Conservation (phyloP, 2,113 vertebrate species). For the Catharus fuscescens region DNA sequence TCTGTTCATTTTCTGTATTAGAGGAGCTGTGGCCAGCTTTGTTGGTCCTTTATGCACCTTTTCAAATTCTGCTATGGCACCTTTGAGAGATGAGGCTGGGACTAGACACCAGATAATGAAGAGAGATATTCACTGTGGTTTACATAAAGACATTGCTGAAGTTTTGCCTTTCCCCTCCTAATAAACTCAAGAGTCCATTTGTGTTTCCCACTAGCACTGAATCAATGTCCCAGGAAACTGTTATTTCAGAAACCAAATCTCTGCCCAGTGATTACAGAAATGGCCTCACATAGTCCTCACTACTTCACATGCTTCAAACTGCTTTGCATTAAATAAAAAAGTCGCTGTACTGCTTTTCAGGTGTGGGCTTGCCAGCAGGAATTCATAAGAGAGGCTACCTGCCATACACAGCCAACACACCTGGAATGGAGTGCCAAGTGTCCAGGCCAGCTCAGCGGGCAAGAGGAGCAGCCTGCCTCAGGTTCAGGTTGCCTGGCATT, state of each 20-base stretch:
- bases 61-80: background rate
- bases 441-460: background rate
- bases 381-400: background rate
- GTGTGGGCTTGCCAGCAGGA: background rate
- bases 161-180: background rate
- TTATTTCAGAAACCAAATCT: background rate
- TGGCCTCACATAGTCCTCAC: accelerated
- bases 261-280: background rate
- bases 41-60: background rate
- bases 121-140: background rate
- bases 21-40: background rate
- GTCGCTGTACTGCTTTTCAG: background rate
- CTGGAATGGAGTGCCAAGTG: background rate
- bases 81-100: background rate
- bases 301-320: background rate
- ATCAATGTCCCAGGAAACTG: background rate
- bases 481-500: background rate
- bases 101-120: background rate
- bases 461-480: accelerated
- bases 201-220: background rate
- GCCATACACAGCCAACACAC: accelerated
- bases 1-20: background rate
- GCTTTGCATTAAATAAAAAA: background rate
- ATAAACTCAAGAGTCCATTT: background rate
- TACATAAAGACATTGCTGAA: background rate